Conservation (phyloP, 2,797 vertebrate genomes). For the Sebastes taczanowskii region DNA sequence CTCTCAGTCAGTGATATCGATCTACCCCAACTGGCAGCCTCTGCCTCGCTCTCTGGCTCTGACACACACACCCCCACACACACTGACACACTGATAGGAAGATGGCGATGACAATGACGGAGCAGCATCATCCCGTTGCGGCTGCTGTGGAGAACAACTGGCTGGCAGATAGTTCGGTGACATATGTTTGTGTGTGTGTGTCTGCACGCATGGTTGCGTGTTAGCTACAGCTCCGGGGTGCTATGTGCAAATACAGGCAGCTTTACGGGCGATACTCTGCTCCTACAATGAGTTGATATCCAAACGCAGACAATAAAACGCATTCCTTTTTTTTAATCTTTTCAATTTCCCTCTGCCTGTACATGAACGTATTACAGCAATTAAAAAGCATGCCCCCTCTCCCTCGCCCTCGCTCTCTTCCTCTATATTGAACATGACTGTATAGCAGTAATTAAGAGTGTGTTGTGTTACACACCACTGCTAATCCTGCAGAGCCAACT, state of each 20-base stretch:
- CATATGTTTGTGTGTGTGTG: slow-evolving; percentile 11
- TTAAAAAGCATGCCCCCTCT: slow-evolving; percentile 39
- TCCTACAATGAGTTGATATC: background rate
- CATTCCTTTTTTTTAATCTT: slow-evolving; percentile 40
- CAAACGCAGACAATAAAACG: slow-evolving; percentile 30
- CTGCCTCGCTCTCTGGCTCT: slow-evolving; percentile 2
- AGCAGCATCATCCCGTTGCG: slow-evolving; percentile 41
- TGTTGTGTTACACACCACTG: slow-evolving; percentile 71
- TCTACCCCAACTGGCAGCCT: slow-evolving; percentile 56
- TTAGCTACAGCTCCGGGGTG: background rate
- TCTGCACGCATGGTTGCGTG: background rate
- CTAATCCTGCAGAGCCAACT: slow-evolving; percentile 73
- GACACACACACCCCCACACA: slow-evolving; percentile 13
- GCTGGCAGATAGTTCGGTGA: slow-evolving; percentile 32
- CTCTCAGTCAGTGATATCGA: slow-evolving; percentile 75
- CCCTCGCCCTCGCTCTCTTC: slow-evolving; percentile 15
- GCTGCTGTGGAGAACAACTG: slow-evolving; percentile 34
- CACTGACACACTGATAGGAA: slow-evolving; percentile 11
- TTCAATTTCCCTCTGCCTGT: slow-evolving; percentile 32
- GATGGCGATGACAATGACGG: slow-evolving; percentile 51
- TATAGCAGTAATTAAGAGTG: slow-evolving; percentile 76
- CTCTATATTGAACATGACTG: slow-evolving; percentile 52
- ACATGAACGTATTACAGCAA: slow-evolving; percentile 33
- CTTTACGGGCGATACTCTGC: background rate
- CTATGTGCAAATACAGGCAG: background rate